These are phyloP conservation scores for Hyalella azteca DNA, from an alignment of 2,888 invertebrate species.

Conservation along the genomic window DNA sequence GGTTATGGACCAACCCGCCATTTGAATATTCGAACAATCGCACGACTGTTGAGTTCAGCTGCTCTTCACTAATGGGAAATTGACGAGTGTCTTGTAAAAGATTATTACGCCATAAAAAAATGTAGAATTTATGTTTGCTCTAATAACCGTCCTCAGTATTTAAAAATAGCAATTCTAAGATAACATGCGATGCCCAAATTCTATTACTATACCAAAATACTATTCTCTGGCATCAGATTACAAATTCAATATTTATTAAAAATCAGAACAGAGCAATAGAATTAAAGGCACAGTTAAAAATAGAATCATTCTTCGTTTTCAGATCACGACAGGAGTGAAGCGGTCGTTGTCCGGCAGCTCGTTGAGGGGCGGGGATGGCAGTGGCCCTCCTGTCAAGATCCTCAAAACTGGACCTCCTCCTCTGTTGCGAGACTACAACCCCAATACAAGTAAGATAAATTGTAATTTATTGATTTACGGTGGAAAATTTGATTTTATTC, in stretches of 20 bases:
- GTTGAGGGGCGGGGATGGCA: not conserved
- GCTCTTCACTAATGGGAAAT: constrained; percentile 8
- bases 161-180: too few relatives aligned
- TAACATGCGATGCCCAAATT: too few relatives aligned
- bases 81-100: not conserved
- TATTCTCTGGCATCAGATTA: too few relatives aligned
- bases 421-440: not conserved
- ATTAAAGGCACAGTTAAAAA: not conserved
- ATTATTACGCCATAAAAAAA: too few relatives aligned
- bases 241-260: too few relatives aligned
- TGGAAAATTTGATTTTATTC: not conserved
- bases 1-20: not conserved
- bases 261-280: not conserved
- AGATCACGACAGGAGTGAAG: not conserved
- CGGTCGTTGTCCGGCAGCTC: not conserved
- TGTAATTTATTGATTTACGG: not conserved
- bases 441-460: not conserved
- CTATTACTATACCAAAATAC: too few relatives aligned
- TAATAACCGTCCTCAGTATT: too few relatives aligned
- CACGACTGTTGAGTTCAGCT: not conserved
- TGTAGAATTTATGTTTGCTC: too few relatives aligned
- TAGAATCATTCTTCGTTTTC: not conserved
- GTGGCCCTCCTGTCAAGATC: not conserved
- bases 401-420: constrained; percentile 18
- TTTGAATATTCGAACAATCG: not conserved